Base-by-base conservation (phyloP, 1,140 invertebrate genomes). In the Augochlora pura region DNA sequence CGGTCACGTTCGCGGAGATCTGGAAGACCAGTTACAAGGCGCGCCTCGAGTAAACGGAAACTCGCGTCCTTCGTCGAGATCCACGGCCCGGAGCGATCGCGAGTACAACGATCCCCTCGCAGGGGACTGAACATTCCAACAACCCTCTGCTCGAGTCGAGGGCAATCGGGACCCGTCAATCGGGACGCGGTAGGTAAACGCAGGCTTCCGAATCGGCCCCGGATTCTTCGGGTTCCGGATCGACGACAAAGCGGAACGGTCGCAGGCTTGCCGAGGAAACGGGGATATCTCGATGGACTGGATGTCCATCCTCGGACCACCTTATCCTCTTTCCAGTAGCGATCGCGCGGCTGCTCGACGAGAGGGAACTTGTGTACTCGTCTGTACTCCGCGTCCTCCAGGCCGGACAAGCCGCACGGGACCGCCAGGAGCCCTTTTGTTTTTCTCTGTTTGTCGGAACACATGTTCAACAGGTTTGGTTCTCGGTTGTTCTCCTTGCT, bases 11-110 rank as follows among this genome's bases (percentile, higher is more conserved):
- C 80, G 98, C 98, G 83, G 98, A 99, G 93, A 98, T 99, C 79
- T 99, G 98, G 98, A 99, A 99, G 93, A 98, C 98, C 84, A 98
- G 97, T 90, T 99, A 99, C 95, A 98, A 98, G 94, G 96, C 97
- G 80, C 95, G 96, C 82, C 93, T 97, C 89, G 96, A 97, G 93
- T 97, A 96, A 95, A 94, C 64, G n/a, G 66, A 18, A 62, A 57
- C 39, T 62, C 54, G 14, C 16, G 46, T 32, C 54, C 54, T 23
- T 64, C 75, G 67, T 73, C 64, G 78, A 65, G 71, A 79, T 71
- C 76, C 65, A 86, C 72, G 80, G 83, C 77, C 75, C 85, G 84
- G 80, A 65, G 38, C 49, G 80, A 64, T 85, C 73, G 60, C 63
- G 25, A 71, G 72, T 62, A 60, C 42, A 46, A 46, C 9, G 14